Conservation (phyloP, 2,797 vertebrate species). For the Sciurus vulgaris region DNA sequence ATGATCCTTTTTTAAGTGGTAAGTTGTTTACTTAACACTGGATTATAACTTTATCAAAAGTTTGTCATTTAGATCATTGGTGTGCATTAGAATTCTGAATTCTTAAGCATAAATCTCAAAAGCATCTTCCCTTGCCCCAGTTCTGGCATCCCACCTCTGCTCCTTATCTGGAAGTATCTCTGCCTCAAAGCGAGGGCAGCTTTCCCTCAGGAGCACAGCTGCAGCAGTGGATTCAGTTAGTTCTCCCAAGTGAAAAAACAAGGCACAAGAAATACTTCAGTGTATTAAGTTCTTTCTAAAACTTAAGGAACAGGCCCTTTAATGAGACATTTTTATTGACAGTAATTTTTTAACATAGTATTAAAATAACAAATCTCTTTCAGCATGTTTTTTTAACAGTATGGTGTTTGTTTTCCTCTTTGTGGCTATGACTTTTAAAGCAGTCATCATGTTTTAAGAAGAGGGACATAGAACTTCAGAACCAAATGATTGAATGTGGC, state of each 20-base stretch:
- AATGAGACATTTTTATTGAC: background rate
- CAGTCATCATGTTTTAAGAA: constrained; percentile 48
- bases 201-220: background rate
- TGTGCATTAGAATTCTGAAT: constrained; percentile 44
- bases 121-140: background rate
- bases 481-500: background rate
- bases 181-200: background rate
- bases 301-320: constrained; percentile 20
- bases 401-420: background rate
- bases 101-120: constrained; percentile 30
- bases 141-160: background rate
- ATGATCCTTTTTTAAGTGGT: background rate
- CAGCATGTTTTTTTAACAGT: constrained; percentile 5
- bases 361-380: background rate
- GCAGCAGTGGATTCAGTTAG: background rate
- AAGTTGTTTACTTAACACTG: constrained; percentile 48
- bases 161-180: background rate
- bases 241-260: constrained; percentile 41
- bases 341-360: constrained; percentile 19
- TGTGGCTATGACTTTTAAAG: constrained; percentile 53
- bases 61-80: constrained; percentile 14
- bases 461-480: background rate
- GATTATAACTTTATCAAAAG: constrained; percentile 28
- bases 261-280: background rate
- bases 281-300: constrained; percentile 43